Evolutionary conservation across 2,888 invertebrate species (phyloP).

Genomic region (Blastobasis lacticolella): DNA sequence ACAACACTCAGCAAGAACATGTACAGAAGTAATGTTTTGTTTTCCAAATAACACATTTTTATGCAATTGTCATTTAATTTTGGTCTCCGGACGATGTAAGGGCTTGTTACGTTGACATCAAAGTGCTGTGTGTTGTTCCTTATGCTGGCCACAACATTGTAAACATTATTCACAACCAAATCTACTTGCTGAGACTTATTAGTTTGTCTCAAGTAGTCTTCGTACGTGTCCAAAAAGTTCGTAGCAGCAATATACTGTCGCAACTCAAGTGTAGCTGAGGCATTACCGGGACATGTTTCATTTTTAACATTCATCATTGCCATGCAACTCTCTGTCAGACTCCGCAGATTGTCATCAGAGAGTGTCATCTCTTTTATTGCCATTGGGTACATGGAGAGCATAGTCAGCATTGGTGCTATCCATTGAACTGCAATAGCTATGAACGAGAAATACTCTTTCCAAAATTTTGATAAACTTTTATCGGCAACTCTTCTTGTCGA

Average conservation of each 20-base stretch:
- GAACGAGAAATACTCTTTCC: slow-evolving; percentile 44
- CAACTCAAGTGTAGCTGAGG: slow-evolving; percentile 28
- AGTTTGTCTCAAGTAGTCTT: slow-evolving; percentile 24
- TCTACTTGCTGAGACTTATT: slow-evolving; percentile 31
- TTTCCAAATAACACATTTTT: slow-evolving; percentile 54
- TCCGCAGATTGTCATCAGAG: slow-evolving; percentile 23
- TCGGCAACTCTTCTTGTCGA: slow-evolving; percentile 14
- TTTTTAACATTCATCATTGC: slow-evolving; percentile 40
- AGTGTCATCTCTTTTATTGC: slow-evolving; percentile 38
- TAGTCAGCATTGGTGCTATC: slow-evolving; percentile 47
- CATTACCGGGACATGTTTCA: slow-evolving; percentile 28
- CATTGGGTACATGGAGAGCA: slow-evolving; percentile 53
- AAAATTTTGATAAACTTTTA: slow-evolving; percentile 24
- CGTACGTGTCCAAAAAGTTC: slow-evolving; percentile 39
- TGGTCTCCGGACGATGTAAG: slow-evolving; percentile 6
- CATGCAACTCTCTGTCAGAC: slow-evolving; percentile 39
- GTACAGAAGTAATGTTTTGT: slow-evolving; percentile 46
- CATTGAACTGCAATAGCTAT: slow-evolving; percentile 51
- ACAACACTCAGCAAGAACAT: slow-evolving; percentile 49
- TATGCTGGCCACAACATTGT: slow-evolving; percentile 41
- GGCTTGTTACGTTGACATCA: slow-evolving; percentile 32
- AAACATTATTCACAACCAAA: slow-evolving; percentile 42
- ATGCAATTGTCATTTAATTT: slow-evolving; percentile 26
- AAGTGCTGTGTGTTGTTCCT: slow-evolving; percentile 30
- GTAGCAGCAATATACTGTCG: slow-evolving; percentile 31